Evolutionary conservation across 2,888 invertebrate genomes (phyloP).

Genomic region (Beris chalybata): DNA sequence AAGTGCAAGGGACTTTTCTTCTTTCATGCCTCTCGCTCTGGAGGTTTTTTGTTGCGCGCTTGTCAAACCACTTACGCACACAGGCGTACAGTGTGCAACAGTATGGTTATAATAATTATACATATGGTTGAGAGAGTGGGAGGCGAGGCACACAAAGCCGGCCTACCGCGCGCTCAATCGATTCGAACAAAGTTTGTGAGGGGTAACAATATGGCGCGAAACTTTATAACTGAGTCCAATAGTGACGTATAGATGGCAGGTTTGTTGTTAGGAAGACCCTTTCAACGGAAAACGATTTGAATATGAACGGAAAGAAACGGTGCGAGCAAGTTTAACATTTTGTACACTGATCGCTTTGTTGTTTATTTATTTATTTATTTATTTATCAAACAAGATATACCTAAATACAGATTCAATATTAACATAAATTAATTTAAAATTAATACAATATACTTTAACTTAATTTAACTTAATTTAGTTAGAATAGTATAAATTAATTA

Average conservation of each 20-base stretch:
- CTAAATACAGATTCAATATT: too few relatives aligned
- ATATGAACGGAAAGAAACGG: too few relatives aligned
- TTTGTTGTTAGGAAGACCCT: too few relatives aligned
- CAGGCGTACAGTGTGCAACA: constrained; percentile 14
- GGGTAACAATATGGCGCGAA: neutral
- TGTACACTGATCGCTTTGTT: too few relatives aligned
- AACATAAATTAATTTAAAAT: too few relatives aligned
- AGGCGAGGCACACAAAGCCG: neutral
- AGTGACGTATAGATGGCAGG: constrained; percentile 3
- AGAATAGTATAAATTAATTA: too few relatives aligned
- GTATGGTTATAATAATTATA: constrained; percentile 10
- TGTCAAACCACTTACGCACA: constrained; percentile 26
- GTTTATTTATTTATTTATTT: too few relatives aligned
- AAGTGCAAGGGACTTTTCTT: constrained; percentile 15
- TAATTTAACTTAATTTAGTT: too few relatives aligned
- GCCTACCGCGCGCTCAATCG: constrained; percentile 3
- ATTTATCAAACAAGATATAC: too few relatives aligned
- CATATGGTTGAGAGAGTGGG: neutral
- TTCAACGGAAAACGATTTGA: too few relatives aligned
- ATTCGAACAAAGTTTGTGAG: constrained; percentile 1
- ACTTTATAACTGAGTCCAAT: neutral
- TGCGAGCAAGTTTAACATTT: too few relatives aligned
- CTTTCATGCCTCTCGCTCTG: neutral
- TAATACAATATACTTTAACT: too few relatives aligned
- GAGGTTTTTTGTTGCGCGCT: constrained; percentile 9